Evolutionary conservation across 1,140 invertebrate genomes (phyloP).

Genomic region (Nymphalis io): DNA sequence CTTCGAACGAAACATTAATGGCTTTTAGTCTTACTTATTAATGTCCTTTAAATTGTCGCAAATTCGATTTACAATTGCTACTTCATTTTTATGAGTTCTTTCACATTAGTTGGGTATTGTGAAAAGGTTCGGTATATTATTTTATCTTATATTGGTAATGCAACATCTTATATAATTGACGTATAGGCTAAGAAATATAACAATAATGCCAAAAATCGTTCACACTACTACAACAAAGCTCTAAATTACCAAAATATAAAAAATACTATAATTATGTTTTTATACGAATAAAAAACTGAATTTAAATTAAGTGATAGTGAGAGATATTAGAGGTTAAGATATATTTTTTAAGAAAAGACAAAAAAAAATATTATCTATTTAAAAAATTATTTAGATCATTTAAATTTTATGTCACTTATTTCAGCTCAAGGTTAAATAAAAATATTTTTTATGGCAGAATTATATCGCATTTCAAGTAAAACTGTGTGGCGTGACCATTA

Average conservation of each 20-base stretch:
- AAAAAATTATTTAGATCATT: not conserved
- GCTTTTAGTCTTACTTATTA: not conserved
- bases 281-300: no score
- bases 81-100: slow-evolving; percentile 1
- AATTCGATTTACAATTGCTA: not conserved
- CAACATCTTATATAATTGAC: no score
- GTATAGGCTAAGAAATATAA: no score
- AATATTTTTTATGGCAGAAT: not conserved
- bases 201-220: no score
- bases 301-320: no score
- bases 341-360: no score
- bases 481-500: not conserved
- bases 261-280: no score
- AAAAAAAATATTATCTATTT: not conserved
- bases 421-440: not conserved
- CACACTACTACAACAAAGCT: no score
- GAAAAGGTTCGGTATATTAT: no score
- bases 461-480: not conserved
- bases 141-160: no score
- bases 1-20: slow-evolving; percentile 2
- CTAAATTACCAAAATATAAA: no score
- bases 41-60: not conserved
- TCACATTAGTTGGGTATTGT: not conserved
- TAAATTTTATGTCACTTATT: not conserved
- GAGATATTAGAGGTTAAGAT: no score